Evolutionary conservation across 1,140 invertebrate species (phyloP).

Genomic region (Orussus abietinus): DNA sequence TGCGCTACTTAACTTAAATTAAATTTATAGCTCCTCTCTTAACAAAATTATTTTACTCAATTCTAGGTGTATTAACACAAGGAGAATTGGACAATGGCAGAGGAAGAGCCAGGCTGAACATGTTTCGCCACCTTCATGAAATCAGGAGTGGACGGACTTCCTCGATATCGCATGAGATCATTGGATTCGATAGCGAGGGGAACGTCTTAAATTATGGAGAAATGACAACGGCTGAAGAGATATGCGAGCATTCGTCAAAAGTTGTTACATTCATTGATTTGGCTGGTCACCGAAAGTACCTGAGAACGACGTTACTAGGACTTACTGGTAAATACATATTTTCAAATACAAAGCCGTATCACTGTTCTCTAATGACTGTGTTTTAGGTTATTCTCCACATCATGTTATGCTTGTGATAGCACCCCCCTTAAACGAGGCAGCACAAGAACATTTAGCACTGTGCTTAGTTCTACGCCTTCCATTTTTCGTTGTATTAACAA

Average conservation of each 20-base stretch:
- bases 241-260: constrained; percentile 85
- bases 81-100: constrained; percentile 94
- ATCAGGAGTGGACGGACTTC: constrained; percentile 94
- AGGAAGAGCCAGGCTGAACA: constrained; percentile 89
- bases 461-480: constrained; percentile 82
- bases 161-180: constrained; percentile 93
- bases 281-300: constrained; percentile 94
- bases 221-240: constrained; percentile 89
- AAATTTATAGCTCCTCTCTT: background rate
- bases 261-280: constrained; percentile 94
- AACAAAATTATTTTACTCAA: too few species aligned
- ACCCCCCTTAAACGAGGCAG: constrained; percentile 47
- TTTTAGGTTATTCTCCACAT: constrained; percentile 84
- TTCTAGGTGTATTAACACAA: constrained; percentile 84
- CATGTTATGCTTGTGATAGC: constrained; percentile 89
- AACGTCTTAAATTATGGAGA: constrained; percentile 76
- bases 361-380: background rate
- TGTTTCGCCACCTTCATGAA: constrained; percentile 95
- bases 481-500: constrained; percentile 87
- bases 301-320: constrained; percentile 92
- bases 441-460: constrained; percentile 79
- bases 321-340: constrained; percentile 58
- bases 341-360: constrained; percentile 1
- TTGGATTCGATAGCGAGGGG: constrained; percentile 85
- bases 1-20: constrained; percentile 8